phyloP scores from a whole-genome alignment of 2,888 invertebrate genomes.

The Cyaniris semiargus region DNA sequence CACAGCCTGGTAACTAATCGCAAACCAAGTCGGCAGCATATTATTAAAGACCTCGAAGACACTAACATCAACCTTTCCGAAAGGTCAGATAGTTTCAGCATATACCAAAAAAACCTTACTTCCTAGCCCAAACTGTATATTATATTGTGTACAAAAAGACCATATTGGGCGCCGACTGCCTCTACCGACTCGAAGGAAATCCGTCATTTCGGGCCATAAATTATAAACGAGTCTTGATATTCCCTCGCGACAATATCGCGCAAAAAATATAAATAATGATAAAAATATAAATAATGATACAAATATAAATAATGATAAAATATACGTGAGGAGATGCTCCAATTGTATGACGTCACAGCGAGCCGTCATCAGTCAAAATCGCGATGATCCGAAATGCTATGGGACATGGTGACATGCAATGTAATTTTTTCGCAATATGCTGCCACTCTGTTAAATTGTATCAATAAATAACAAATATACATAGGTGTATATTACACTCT shows the following conservation, averaged over 20 bases:
- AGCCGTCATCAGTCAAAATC: neutral
- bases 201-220: constrained; percentile 7
- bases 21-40: no score
- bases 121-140: neutral
- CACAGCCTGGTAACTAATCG: no score
- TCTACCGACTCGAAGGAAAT: neutral
- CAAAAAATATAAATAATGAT: constrained; percentile 21
- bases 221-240: constrained; percentile 1
- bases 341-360: neutral
- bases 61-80: no score
- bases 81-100: no score
- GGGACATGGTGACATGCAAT: neutral
- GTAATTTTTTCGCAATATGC: neutral
- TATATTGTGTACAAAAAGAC: neutral
- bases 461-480: no score
- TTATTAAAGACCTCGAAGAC: no score
- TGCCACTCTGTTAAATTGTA: neutral
- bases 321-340: neutral
- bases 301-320: constrained; percentile 18
- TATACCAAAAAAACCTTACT: neutral
- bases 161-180: neutral
- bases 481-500: no score
- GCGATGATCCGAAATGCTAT: neutral
- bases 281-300: constrained; percentile 4
- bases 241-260: neutral